Percentiles rank a stretch among this genome's conserved stretches.
These are phyloP conservation scores for Eupeodes luniger DNA, from an alignment of 2,888 invertebrate species.

Conservation along the genomic window DNA sequence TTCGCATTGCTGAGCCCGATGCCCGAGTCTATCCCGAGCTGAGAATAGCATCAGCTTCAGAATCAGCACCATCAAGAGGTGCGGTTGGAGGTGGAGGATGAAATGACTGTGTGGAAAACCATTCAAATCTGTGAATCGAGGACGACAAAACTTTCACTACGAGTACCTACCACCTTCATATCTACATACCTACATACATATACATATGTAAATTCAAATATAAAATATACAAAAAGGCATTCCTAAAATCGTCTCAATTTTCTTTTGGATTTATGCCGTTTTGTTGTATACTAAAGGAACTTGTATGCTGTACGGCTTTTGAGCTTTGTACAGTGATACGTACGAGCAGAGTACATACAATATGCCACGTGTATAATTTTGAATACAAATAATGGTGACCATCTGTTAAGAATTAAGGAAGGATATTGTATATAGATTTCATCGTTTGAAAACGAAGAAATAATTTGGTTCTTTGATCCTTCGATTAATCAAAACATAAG, in stretches of 20 bases:
- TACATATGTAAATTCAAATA: background rate
- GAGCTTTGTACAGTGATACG: background rate
- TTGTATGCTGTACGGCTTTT: background rate
- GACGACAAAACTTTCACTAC: conserved; percentile 5
- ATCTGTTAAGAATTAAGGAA: background rate
- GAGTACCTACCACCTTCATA: no score
- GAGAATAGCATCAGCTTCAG: no score
- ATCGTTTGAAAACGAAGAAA: no score
- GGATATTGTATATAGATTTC: no score
- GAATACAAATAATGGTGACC: background rate
- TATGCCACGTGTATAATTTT: background rate
- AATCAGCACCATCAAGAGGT: no score
- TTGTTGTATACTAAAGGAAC: background rate
- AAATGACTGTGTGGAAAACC: conserved; percentile 7
- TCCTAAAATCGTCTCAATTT: conserved; percentile 26
- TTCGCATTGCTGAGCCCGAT: conserved; percentile 19
- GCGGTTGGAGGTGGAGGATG: no score
- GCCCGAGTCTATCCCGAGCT: no score
- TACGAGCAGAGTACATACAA: no score
- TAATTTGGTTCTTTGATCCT: no score
- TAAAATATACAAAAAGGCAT: conserved; percentile 19
- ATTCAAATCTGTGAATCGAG: conserved; percentile 26
- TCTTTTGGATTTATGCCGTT: conserved; percentile 26
- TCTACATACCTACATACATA: background rate
- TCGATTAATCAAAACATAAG: no score